Evolutionary conservation across 2,888 invertebrate species (phyloP).

Genomic region (Lasioglossum zephyrum): DNA sequence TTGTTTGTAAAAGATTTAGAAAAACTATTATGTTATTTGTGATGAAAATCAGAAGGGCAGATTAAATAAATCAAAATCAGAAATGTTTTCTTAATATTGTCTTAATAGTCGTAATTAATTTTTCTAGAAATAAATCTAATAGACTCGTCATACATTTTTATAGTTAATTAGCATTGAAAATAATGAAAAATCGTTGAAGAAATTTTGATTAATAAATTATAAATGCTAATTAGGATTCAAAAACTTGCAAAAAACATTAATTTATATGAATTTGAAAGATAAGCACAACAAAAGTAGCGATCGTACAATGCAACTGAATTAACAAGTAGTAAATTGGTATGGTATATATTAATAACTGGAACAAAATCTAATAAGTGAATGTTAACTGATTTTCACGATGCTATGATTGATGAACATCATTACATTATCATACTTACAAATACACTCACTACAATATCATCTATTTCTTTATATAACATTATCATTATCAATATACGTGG

Average conservation of each 20-base stretch:
- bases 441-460: conserved; percentile 81
- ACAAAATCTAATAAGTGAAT: conserved; percentile 73
- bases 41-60: conserved; percentile 4
- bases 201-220: not conserved
- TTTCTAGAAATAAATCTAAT: not conserved
- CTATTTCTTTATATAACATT: conserved; percentile 81
- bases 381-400: conserved; percentile 72
- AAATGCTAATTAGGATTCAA: not conserved
- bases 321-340: conserved; percentile 71
- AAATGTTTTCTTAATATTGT: not conserved
- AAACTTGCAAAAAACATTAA: not conserved
- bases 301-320: conserved; percentile 71
- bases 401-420: conserved; percentile 77
- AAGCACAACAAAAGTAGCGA: conserved; percentile 7
- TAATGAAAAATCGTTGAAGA: not conserved
- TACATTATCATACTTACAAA: conserved; percentile 81
- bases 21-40: conserved; percentile 19
- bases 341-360: conserved; percentile 67
- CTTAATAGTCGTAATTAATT: not conserved
- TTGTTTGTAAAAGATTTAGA: conserved; percentile 30
- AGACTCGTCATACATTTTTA: not conserved
- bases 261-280: conserved; percentile 11
- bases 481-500: conserved; percentile 83
- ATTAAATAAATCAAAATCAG: conserved; percentile 17
- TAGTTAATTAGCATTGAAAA: not conserved